Evolutionary conservation across 2,888 invertebrate species (phyloP).

Genomic region (Dorcus hopei): DNA sequence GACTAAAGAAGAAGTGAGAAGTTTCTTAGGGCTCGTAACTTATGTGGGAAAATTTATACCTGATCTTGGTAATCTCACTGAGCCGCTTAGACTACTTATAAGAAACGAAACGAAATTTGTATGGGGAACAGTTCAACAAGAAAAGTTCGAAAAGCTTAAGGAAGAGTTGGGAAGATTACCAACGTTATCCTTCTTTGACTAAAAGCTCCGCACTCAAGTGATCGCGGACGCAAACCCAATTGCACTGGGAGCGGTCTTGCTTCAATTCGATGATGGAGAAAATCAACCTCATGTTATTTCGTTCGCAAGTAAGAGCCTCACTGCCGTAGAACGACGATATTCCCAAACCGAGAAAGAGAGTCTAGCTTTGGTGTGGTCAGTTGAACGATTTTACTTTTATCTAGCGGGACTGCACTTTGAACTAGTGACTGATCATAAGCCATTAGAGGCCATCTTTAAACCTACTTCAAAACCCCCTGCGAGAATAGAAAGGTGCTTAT

Average conservation of each 20-base stretch:
- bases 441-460: constrained; percentile 37
- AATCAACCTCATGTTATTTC: constrained; percentile 25
- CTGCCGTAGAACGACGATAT: constrained; percentile 31
- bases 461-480: constrained; percentile 28
- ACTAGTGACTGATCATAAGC: constrained; percentile 34
- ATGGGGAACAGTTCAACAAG: constrained; percentile 12
- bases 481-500: constrained; percentile 24
- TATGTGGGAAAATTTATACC: constrained; percentile 27
- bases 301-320: constrained; percentile 29
- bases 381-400: constrained; percentile 31
- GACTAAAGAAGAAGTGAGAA: neutral
- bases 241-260: constrained; percentile 29
- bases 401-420: constrained; percentile 27
- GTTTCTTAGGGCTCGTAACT: constrained; percentile 24
- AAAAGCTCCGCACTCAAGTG: constrained; percentile 16
- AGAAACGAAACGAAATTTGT: constrained; percentile 7
- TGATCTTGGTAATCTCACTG: constrained; percentile 14
- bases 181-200: constrained; percentile 29
- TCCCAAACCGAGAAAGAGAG: constrained; percentile 42
- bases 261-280: constrained; percentile 25
- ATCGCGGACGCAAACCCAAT: constrained; percentile 33
- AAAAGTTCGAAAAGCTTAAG: constrained; percentile 20
- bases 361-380: constrained; percentile 43
- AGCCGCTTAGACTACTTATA: constrained; percentile 11
- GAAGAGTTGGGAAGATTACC: constrained; percentile 13